These are phyloP conservation scores for Melanogrammus aeglefinus DNA, from an alignment of 2,797 vertebrate genomes.

Conservation along the genomic window DNA sequence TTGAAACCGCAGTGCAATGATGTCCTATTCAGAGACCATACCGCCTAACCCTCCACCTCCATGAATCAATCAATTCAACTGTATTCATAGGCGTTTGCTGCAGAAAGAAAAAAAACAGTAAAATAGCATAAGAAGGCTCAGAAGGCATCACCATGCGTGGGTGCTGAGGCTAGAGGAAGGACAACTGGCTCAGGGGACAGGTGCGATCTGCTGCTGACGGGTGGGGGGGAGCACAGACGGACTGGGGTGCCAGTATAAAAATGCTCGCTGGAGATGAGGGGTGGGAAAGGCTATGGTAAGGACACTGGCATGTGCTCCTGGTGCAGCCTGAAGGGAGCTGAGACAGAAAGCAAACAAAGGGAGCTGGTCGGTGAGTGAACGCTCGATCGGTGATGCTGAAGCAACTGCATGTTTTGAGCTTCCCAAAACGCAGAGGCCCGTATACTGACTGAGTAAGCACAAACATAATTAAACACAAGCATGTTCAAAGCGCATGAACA, in stretches of 20 bases:
- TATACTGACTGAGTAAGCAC: neutral
- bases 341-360: slow-evolving; percentile 26
- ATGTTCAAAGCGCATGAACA: slow-evolving; percentile 40
- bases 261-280: slow-evolving; percentile 97
- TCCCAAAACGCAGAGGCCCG: neutral
- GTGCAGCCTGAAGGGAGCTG: slow-evolving; percentile 99
- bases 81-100: neutral
- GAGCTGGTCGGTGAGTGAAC: neutral
- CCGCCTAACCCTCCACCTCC: neutral
- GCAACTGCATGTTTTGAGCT: neutral
- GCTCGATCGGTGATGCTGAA: neutral
- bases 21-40: neutral
- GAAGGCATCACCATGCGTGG: slow-evolving; percentile 91
- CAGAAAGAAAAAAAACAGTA: neutral
- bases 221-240: slow-evolving; percentile 88
- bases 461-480: slow-evolving; percentile 24
- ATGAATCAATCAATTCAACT: neutral
- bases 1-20: too few species aligned
- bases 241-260: slow-evolving; percentile 94
- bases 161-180: slow-evolving; percentile 92
- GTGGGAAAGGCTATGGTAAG: slow-evolving; percentile 96
- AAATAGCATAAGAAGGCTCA: neutral
- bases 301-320: slow-evolving; percentile 97
- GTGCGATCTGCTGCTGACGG: slow-evolving; percentile 92
- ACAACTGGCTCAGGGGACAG: slow-evolving; percentile 95